Base-by-base conservation (phyloP, 2,113 vertebrate species). In the Sigmodon hispidus region DNA sequence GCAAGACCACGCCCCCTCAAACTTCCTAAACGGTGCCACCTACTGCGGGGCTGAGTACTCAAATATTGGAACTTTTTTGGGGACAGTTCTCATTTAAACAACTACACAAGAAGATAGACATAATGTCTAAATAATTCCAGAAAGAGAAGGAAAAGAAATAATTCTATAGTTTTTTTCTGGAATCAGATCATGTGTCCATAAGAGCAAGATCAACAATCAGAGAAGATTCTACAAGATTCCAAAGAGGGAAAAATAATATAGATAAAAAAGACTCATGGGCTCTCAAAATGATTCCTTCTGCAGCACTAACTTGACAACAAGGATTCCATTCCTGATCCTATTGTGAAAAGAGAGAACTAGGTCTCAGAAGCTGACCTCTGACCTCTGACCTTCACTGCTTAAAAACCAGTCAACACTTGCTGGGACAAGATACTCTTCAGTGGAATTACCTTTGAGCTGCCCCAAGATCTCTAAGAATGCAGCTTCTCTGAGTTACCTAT, bases 151-250 rank as follows among this genome's bases (percentile, higher is more conserved):
- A 43, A 61, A 61, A 59, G 55, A 83, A 67, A 40, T 48, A 43
- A 77, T 69, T 45, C 77, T 52, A 69, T 50, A 69, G 48, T 92
- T 73, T 75, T 91, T 65, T 75, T n/a, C 85, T 80, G 84, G 69
- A 52, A 57, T 26, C 12, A 40, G 81, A 24, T 59, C 59, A 76
- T 31, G 34, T 50, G 59, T 77, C 70, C 21, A 40, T 34, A 81
- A 7, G 43, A 43, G 69, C 65, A 36, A 31, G 10, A 15, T 45
- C 48, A 61, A 45, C 19, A 15, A 29, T 26, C 40, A 36, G 59
- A 61, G 55, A 84, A 61, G 52, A 29, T 29, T 84, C 61, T 12
- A 31, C 12, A 70, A 12, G 43, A 86, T 79, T 79, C 55, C 31
- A 93, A 72, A 65, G 55, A 63, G 11, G 43, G 34, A 12, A 61